Percentiles rank a stretch among this genome's conserved stretches.
Conservation (phyloP, 2,888 invertebrate species). For the Trachelus stipa region DNA sequence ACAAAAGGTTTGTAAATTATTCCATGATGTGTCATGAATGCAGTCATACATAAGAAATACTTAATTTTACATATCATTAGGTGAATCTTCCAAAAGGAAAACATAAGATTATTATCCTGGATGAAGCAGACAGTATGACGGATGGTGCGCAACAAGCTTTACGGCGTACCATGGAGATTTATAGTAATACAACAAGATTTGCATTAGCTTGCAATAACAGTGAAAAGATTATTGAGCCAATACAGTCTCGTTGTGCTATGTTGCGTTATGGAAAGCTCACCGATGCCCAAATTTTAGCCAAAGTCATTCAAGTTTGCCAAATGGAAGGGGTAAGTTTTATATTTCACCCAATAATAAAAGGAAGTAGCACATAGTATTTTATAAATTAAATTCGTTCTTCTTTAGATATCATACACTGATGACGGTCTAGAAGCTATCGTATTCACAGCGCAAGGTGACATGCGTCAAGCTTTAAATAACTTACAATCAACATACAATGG, state of each 20-base stretch:
- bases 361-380: neutral
- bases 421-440: conserved; percentile 96
- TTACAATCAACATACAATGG: conserved; percentile 95
- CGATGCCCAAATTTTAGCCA: conserved; percentile 90
- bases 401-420: conserved; percentile 82
- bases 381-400: neutral
- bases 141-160: conserved; percentile 99
- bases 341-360: neutral
- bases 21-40: neutral
- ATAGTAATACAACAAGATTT: conserved; percentile 96
- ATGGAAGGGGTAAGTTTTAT: conserved; percentile 74
- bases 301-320: conserved; percentile 80
- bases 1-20: conserved; percentile 74
- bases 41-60: neutral
- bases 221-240: conserved; percentile 98
- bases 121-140: conserved; percentile 99
- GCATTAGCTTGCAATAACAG: conserved; percentile 98
- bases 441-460: conserved; percentile 98
- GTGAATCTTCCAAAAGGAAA: conserved; percentile 91
- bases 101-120: conserved; percentile 97
- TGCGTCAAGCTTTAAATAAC: conserved; percentile 98
- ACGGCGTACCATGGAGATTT: conserved; percentile 98
- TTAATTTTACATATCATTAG: conserved; percentile 73
- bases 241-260: conserved; percentile 98
- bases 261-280: conserved; percentile 90